Base-by-base conservation (phyloP, 2,797 vertebrate genomes). In the Luscinia luscinia region DNA sequence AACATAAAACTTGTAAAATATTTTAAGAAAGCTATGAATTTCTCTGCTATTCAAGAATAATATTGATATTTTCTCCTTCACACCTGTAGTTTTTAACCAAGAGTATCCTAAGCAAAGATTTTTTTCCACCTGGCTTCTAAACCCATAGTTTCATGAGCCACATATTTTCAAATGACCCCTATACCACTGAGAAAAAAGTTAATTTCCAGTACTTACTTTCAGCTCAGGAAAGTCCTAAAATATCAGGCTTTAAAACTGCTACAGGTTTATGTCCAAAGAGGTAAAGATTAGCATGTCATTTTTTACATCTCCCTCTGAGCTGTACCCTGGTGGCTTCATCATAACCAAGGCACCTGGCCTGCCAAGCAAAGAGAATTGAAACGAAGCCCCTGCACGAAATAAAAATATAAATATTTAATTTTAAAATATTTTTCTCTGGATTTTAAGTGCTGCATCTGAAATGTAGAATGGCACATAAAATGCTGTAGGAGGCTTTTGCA, bases 261-360 rank as follows among this genome's bases (percentile, higher is more conserved):
- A 66, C 36, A 85, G 58, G 41, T 91, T 93, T 80, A 85, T 89
- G 23, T 22, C 30, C 78, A 80, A 89, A 87, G 61, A 93, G 43
- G 45, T 54, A 83, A 1, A 6, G 51, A 83, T 92, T 95, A 92
- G 8, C 18, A 20, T 87, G 68, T 27, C 7, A 69, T 77, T 82
- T 89, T 94, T 92, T 59, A 66, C 23, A 43, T 51, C 20, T 90
- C 41, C 34, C 67, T 78, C 49, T 89, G 64, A 92, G 64, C 40
- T 16, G 27, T 85, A 52, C 51, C 11, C 11, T 72, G 72, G 68
- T 94, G 75, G 81, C 64, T 61, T 89, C 30, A 20, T 76, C 58
- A 40, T 69, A 79, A 84, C 46, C 22, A 26, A 86, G 43, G 24
- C 55, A 93, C 52, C 30, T 83, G 72, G 26, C 12, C 54, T 83